A percentile compares a stretch with the other conserved stretches of the same genome.
phyloP scores from a whole-genome alignment of 37 sponge, comb jelly and placozoan species.

The Amphimedon queenslandica region DNA sequence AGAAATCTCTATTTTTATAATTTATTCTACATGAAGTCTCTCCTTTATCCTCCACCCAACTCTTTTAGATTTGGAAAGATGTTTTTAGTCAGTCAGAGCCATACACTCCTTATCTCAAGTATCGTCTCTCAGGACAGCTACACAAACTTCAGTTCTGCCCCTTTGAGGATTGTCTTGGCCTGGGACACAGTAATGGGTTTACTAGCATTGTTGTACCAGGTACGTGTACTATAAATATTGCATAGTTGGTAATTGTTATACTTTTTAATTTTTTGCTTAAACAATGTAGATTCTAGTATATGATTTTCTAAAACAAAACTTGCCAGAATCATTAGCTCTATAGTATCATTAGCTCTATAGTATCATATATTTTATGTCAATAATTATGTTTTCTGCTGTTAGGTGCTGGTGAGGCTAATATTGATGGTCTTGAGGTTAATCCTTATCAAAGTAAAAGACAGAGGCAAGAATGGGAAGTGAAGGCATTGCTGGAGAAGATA shows the following conservation, averaged over 20 bases:
- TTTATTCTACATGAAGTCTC: too few relatives aligned
- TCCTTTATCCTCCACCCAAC: too few relatives aligned
- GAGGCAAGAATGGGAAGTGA: slow-evolving; percentile 93
- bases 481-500: slow-evolving; percentile 93
- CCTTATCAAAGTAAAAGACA: slow-evolving; percentile 93
- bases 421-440: slow-evolving; percentile 94
- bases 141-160: slow-evolving; percentile 82
- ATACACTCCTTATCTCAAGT: slow-evolving; percentile 70
- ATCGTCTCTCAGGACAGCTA: slow-evolving; percentile 50
- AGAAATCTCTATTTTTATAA: too few relatives aligned
- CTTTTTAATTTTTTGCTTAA: too few relatives aligned
- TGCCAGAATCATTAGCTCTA: too few relatives aligned
- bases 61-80: slow-evolving; percentile 3
- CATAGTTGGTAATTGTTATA: too few relatives aligned
- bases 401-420: slow-evolving; percentile 98
- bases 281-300: too few relatives aligned
- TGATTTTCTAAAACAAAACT: too few relatives aligned
- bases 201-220: slow-evolving; percentile 96
- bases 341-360: too few relatives aligned
- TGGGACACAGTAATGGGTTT: slow-evolving; percentile 89
- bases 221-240: too few relatives aligned
- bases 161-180: slow-evolving; percentile 94
- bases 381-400: too few relatives aligned
- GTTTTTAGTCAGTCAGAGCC: slow-evolving; percentile 21
- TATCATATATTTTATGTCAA: too few relatives aligned